Conservation (phyloP, 2,113 vertebrate genomes). For the Phocoena sinus region DNA sequence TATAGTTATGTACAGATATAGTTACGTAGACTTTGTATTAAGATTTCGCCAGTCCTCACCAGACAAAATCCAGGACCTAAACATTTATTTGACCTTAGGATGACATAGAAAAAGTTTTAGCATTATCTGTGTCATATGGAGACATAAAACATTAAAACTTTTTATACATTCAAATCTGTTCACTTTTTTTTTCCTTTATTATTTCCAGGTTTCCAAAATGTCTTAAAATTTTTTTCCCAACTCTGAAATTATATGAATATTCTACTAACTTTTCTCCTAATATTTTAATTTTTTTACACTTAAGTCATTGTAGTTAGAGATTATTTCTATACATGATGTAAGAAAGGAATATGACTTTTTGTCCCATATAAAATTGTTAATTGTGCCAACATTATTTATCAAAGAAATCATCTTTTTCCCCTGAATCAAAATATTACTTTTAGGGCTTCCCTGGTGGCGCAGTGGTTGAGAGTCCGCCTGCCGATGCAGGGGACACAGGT, state of each 20-base stretch:
- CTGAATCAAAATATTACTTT: background rate
- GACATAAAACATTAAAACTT: background rate
- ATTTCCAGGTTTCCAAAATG: slow-evolving; percentile 25
- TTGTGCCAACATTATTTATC: background rate
- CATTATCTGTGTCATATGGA: background rate
- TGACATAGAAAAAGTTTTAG: slow-evolving; percentile 27
- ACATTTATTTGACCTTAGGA: slow-evolving; percentile 34
- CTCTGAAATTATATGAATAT: background rate
- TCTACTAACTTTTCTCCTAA: background rate
- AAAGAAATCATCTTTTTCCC: background rate
- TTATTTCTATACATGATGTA: background rate
- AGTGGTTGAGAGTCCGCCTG: too few relatives aligned
- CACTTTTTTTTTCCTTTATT: background rate
- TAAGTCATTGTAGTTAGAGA: background rate
- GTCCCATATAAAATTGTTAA: background rate
- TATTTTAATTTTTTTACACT: background rate
- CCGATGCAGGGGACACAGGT: too few relatives aligned
- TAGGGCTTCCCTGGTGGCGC: background rate
- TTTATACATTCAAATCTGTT: background rate
- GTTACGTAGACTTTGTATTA: background rate
- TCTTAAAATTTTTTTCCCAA: background rate
- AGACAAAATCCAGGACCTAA: slow-evolving; percentile 37
- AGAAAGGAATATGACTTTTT: background rate
- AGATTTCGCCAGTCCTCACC: slow-evolving; percentile 8
- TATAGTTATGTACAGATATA: background rate